Evolutionary conservation across 2,888 invertebrate species (phyloP), one percentile per base, ranked within the genome.

Genomic region (Apodemia mormo): DNA sequence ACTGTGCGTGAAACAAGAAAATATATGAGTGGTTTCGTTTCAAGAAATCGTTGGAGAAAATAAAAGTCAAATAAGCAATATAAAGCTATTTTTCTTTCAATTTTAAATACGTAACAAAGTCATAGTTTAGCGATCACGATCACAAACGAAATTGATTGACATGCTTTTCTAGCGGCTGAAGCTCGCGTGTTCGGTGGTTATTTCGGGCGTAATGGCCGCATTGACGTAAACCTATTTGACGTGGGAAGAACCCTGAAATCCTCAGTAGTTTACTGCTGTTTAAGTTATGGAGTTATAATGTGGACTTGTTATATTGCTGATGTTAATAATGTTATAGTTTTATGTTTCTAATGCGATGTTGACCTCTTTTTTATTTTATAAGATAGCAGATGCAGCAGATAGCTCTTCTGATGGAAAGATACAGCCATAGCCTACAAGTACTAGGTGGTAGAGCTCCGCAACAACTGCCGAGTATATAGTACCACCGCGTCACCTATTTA

Each of bases 191-290:
- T 74, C 70, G 75, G 66, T 80, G 81, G 81, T 79, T 90, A 91
- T 92, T 90, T 90, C 82, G 78, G 86, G 84, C 84, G 83, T 85
- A 85, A 86, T 86, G 85, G 86, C 82, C 84, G 84, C 85, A 84
- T 83, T 90, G 90, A 92, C 89, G 90, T 88, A 88, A 90, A 90
- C 85, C 85, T 82, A 85, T 85, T 86, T 81, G 84, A 85, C 87
- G 86, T 86, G 85, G 85, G 87, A 87, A 87, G 85, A 81, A 79
- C 80, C 77, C 80, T 79, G 76, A 82, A 87, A 84, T 87, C 84
- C 85, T 85, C 81, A 76, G 79, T 82, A 80, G 80, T 78, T 79
- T 80, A 81, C 80, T 52, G 12, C 54, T 29, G 33, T 29, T 61
- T 12, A 29, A 61, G 30, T 61, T 61, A 61, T 33, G 12, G 30